Conservation (phyloP, 2,797 vertebrate genomes). For the Paguma larvata region DNA sequence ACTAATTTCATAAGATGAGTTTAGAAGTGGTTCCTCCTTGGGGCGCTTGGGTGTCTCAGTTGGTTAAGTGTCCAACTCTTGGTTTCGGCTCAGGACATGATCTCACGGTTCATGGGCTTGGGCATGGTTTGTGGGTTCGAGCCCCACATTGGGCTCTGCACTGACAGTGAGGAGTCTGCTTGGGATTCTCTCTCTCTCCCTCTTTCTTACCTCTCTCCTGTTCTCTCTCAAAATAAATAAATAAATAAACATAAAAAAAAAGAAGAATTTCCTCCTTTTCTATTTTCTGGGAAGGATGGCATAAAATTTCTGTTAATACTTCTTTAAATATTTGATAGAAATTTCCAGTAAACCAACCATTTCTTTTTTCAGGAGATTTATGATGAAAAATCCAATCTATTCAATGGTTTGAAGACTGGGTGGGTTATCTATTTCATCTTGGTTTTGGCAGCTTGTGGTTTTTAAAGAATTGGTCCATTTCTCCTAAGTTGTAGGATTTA, state of each 20-base stretch:
- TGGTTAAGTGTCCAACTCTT: too few relatives aligned
- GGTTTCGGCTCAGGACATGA: too few relatives aligned
- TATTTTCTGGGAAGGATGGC: background rate
- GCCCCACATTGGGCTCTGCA: too few relatives aligned
- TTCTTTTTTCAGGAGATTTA: background rate
- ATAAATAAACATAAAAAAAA: too few relatives aligned
- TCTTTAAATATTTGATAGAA: background rate
- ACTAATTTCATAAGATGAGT: background rate
- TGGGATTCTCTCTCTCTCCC: too few relatives aligned
- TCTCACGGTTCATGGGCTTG: too few relatives aligned
- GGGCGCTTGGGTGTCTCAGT: too few relatives aligned
- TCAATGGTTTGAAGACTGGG: background rate
- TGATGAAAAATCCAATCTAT: background rate
- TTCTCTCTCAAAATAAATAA: too few relatives aligned
- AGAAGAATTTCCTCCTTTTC: background rate
- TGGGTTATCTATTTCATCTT: background rate
- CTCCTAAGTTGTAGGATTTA: background rate
- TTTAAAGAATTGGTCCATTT: background rate
- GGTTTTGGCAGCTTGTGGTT: background rate
- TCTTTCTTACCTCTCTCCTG: too few relatives aligned
- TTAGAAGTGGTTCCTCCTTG: background rate
- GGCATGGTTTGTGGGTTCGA: too few relatives aligned
- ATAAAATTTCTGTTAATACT: background rate
- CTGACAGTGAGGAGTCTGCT: too few relatives aligned
- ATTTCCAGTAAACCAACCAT: background rate